These are phyloP conservation scores for Scaptodrosophila lebanonensis DNA, from an alignment of 1,140 invertebrate genomes.

Conservation along the genomic window DNA sequence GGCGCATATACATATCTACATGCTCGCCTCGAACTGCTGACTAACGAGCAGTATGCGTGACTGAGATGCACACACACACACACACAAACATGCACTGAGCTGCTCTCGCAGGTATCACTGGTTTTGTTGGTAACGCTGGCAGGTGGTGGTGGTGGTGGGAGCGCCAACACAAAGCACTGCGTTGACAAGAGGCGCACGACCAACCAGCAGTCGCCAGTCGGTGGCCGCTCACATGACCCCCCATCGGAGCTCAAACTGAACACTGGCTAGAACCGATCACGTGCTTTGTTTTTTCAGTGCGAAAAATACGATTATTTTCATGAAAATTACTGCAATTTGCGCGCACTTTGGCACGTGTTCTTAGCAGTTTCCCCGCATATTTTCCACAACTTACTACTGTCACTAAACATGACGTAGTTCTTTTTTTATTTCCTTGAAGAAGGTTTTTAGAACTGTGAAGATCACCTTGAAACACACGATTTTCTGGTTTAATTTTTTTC, in stretches of 20 bases:
- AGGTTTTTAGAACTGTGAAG: constrained; percentile 10
- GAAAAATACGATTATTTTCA: too few relatives aligned
- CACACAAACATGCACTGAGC: constrained; percentile 25
- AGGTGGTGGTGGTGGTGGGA: constrained; percentile 41
- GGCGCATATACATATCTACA: background rate
- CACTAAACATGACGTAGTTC: too few relatives aligned
- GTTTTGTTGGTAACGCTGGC: constrained; percentile 37
- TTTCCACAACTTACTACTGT: too few relatives aligned
- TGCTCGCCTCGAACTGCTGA: constrained; percentile 30
- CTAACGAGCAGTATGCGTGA: constrained; percentile 43
- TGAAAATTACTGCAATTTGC: constrained; percentile 11
- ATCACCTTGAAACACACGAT: constrained; percentile 62
- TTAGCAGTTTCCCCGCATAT: too few relatives aligned
- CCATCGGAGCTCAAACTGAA: background rate
- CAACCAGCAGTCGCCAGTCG: too few relatives aligned
- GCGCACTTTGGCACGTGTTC: too few relatives aligned
- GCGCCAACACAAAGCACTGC: too few relatives aligned
- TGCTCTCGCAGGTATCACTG: constrained; percentile 28
- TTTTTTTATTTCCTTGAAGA: too few relatives aligned
- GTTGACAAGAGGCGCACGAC: constrained; percentile 52
- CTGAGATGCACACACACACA: constrained; percentile 38
- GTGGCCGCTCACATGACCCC: too few relatives aligned
- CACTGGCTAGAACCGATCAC: constrained; percentile 21
- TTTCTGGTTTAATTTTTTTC: too few relatives aligned
- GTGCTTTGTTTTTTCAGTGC: too few relatives aligned